Base-by-base conservation (phyloP, 2,888 invertebrate species). In the Neoascia interrupta region DNA sequence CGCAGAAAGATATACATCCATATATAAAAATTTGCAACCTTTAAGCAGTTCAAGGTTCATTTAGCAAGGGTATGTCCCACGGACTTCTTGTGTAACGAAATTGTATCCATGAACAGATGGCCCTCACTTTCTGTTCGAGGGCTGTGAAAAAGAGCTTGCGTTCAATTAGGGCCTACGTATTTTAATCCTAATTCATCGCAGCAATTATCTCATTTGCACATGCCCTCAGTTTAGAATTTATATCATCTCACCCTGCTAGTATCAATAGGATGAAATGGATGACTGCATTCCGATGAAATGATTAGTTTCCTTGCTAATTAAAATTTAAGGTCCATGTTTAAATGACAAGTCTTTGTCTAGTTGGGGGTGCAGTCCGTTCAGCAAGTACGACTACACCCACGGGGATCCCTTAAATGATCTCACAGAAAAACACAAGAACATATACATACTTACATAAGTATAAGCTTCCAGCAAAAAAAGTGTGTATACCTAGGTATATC, bases 291-390 rank as follows among this genome's bases (percentile, higher is more conserved):
- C 36, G 43, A 53, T 41, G 31, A 43, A 64, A 18, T 45, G 23
- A 54, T 54, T 54, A 54, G 19, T 43, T 53, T 13, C 18, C 13
- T 26, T 45, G 36, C 19, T 54, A 26, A 45, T 53, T 36, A 53
- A n/a, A n/a, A n/a, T n/a, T n/a, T 6, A 15, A 11, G 16, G 43
- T 54, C 23, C 43, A 4, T 6, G 13, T 8, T 63, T 16, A n/a
- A 51, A 26, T 3, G 23, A 39, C 15, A 10, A 19, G 21, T 15
- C 13, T 49, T 63, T 23, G 1, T 4, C 8, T 26, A 4, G n/a
- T 18, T 15, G 31, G 34, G n/a, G 3, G 41, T 23, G 21, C 34
- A 18, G 15, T 34, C 18, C 1, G 36, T 21, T 49, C 8, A n/a
- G n/a, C 31, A 13, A 19, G 21, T 3, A 49, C 36, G 11, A 39